Evolutionary conservation across 2,888 invertebrate species (phyloP).

Genomic region (Mylabris sibirica): DNA sequence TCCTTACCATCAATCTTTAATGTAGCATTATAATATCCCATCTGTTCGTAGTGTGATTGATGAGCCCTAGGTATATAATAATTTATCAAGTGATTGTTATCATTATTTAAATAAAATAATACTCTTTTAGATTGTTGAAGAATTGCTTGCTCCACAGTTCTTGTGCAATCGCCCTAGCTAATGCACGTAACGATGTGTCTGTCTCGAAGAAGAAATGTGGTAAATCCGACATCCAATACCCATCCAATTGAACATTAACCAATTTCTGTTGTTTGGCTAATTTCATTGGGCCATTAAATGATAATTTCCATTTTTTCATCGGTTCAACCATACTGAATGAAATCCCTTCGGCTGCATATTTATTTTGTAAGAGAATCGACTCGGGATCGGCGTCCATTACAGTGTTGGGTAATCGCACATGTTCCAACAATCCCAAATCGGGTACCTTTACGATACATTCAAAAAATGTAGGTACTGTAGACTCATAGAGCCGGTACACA

Average conservation of each 20-base stretch:
- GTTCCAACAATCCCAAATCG: conserved; percentile 72
- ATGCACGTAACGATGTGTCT: conserved; percentile 70
- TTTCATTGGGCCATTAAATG: conserved; percentile 75
- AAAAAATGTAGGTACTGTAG: no score
- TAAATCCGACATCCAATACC: conserved; percentile 70
- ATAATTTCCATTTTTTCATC: conserved; percentile 77
- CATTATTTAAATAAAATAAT: conserved; percentile 39
- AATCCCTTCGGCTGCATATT: conserved; percentile 76
- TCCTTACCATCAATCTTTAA: conserved; percentile 65
- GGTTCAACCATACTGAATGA: conserved; percentile 71
- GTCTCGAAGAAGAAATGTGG: conserved; percentile 78
- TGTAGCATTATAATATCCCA: conserved; percentile 70
- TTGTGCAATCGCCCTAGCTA: conserved; percentile 77
- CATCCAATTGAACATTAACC: conserved; percentile 68
- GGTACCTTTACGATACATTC: conserved; percentile 62
- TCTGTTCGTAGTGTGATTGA: conserved; percentile 86
- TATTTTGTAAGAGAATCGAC: conserved; percentile 57
- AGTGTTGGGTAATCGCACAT: conserved; percentile 76
- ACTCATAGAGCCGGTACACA: no score
- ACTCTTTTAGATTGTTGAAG: conserved; percentile 72
- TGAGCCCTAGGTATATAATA: conserved; percentile 71
- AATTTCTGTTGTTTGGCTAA: conserved; percentile 61
- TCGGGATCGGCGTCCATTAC: conserved; percentile 63
- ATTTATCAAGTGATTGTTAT: conserved; percentile 15
- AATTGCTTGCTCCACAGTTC: conserved; percentile 77